Percentiles rank a stretch among this genome's conserved stretches.
Conservation (phyloP, 1,140 invertebrate genomes). For the Drosophila biarmipes region DNA sequence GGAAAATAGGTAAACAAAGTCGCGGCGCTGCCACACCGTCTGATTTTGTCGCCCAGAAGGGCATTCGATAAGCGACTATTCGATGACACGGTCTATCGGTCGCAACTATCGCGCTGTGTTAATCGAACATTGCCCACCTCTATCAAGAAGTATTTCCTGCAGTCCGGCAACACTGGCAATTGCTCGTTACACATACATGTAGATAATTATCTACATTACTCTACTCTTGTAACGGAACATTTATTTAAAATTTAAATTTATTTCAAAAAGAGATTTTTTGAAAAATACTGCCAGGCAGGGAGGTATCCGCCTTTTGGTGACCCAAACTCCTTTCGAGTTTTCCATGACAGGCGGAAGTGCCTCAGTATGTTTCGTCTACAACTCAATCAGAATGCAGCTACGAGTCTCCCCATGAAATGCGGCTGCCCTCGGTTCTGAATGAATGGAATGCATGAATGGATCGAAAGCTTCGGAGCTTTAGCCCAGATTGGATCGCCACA, state of each 20-base stretch:
- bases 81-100: no score
- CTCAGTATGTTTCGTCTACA: slow-evolving; percentile 74
- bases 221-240: neutral
- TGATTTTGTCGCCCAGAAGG: neutral
- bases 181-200: neutral
- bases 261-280: no score
- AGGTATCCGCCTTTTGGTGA: slow-evolving; percentile 26
- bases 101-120: no score
- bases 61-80: no score
- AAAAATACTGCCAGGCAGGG: no score
- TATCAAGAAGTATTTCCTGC: no score
- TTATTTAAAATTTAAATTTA: no score
- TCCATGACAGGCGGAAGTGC: slow-evolving; percentile 67
- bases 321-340: slow-evolving; percentile 68
- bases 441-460: slow-evolving; percentile 58
- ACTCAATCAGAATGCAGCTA: slow-evolving; percentile 73
- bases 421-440: slow-evolving; percentile 42
- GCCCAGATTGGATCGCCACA: slow-evolving; percentile 18
- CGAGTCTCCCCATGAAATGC: slow-evolving; percentile 33
- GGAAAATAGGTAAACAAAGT: slow-evolving; percentile 25
- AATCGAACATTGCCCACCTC: no score
- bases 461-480: slow-evolving; percentile 30
- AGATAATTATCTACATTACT: neutral
- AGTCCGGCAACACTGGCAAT: neutral
- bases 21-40: neutral